Evolutionary conservation across 2,113 vertebrate genomes (phyloP).

Genomic region (Sander vitreus): DNA sequence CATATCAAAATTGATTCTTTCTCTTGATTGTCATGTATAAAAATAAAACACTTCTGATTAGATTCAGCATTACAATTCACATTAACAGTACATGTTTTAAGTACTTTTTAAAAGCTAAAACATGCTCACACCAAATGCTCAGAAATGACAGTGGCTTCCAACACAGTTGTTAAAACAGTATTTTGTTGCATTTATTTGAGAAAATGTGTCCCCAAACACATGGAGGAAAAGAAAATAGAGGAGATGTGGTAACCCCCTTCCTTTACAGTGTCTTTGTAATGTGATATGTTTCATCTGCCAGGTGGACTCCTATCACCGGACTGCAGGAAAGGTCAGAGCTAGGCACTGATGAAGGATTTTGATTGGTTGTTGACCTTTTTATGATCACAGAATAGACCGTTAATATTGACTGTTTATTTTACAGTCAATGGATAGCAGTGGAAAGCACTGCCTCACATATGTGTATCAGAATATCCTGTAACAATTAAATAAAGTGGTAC

Average conservation of each 20-base stretch:
- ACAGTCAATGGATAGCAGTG: not conserved
- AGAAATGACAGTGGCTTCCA: not conserved
- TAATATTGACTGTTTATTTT: too few species aligned
- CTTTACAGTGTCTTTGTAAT: not conserved
- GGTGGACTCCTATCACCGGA: not conserved
- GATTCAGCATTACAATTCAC: slow-evolving; percentile 12
- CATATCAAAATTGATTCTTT: not conserved
- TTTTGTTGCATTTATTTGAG: not conserved
- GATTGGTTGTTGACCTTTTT: not conserved
- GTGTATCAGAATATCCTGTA: not conserved
- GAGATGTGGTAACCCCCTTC: not conserved
- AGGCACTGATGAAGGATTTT: not conserved
- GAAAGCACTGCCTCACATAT: not conserved
- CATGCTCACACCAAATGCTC: not conserved
- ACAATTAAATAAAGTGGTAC: not conserved
- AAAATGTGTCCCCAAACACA: not conserved
- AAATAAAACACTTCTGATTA: slow-evolving; percentile 29
- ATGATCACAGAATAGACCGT: not conserved
- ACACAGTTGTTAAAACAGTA: not conserved
- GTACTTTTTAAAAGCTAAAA: not conserved
- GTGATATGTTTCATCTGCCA: not conserved
- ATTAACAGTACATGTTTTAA: not conserved
- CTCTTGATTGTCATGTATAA: slow-evolving; percentile 24
- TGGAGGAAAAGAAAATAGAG: not conserved
- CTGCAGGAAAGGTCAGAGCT: not conserved